These are phyloP conservation scores for Mastigias papua DNA, from an alignment of 30 jellyfish, hydroid and myxozoan genomes.

Conservation along the genomic window DNA sequence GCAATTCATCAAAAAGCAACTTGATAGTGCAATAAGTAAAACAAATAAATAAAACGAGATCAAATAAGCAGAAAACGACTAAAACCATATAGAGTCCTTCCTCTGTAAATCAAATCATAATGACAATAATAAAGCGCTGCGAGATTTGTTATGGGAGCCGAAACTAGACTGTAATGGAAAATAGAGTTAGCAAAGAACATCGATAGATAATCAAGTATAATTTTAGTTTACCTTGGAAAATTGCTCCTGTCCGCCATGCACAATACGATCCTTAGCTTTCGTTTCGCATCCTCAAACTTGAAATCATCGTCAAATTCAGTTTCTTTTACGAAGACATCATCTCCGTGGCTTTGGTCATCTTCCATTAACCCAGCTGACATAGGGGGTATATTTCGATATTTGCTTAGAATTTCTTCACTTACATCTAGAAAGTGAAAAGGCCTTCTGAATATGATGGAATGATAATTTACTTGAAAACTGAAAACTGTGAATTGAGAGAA, in stretches of 20 bases:
- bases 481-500: too few species aligned
- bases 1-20: too few species aligned
- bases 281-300: conserved; percentile 94
- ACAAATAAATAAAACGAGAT: too few species aligned
- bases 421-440: conserved; percentile 56
- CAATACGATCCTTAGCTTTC: conserved; percentile 87
- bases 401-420: conserved; percentile 89
- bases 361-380: conserved; percentile 84
- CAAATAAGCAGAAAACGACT: too few species aligned
- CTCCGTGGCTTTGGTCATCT: conserved; percentile 74
- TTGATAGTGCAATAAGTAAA: too few species aligned
- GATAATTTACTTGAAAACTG: too few species aligned
- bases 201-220: not conserved
- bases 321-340: conserved; percentile 34
- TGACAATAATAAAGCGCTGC: too few species aligned
- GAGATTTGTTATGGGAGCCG: too few species aligned
- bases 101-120: too few species aligned
- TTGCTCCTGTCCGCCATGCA: conserved; percentile 91
- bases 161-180: not conserved
- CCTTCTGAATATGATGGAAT: too few species aligned
- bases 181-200: not conserved
- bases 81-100: too few species aligned
- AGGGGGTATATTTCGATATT: conserved; percentile 82
- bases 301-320: conserved; percentile 83
- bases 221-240: conserved; percentile 81